Evolutionary conservation across 2,113 vertebrate genomes (phyloP).

Genomic region (Bolborhynchus lineola): DNA sequence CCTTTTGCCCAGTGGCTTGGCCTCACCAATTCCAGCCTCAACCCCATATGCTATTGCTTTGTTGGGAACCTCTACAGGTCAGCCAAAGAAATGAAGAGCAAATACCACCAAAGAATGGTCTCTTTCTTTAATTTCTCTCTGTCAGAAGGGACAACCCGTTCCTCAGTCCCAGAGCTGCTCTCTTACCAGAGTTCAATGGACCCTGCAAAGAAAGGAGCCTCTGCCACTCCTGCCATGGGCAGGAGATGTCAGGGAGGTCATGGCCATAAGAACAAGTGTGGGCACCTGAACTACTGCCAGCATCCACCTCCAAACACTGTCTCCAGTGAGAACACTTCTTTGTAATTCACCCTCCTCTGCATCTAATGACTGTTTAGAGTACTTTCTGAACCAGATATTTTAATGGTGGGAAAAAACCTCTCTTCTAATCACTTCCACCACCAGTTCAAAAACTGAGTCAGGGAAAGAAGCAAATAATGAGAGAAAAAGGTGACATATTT

Average conservation of each 20-base stretch:
- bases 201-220: background rate
- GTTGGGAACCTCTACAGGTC: conserved; percentile 87
- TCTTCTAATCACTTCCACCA: background rate
- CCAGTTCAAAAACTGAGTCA: background rate
- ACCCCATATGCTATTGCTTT: conserved; percentile 93
- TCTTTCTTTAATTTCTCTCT: conserved; percentile 80
- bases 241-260: conserved; percentile 61
- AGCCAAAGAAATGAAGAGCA: conserved; percentile 83
- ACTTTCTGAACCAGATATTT: background rate
- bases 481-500: background rate
- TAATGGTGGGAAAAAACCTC: background rate
- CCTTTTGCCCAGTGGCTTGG: conserved; percentile 92
- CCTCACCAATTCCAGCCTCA: conserved; percentile 92
- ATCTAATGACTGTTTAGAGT: background rate
- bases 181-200: conserved; percentile 42
- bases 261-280: conserved; percentile 57
- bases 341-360: conserved; percentile 22
- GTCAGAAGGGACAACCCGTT: conserved; percentile 34
- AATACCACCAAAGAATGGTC: conserved; percentile 83
- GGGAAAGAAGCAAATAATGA: background rate
- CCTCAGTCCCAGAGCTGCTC: conserved; percentile 56
- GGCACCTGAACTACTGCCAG: conserved; percentile 55
- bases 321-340: conserved; percentile 55
- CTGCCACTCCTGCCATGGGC: background rate
- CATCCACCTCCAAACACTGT: conserved; percentile 32